These are phyloP conservation scores for Charanyca ferruginea DNA, from an alignment of 2,888 invertebrate species.

Conservation along the genomic window DNA sequence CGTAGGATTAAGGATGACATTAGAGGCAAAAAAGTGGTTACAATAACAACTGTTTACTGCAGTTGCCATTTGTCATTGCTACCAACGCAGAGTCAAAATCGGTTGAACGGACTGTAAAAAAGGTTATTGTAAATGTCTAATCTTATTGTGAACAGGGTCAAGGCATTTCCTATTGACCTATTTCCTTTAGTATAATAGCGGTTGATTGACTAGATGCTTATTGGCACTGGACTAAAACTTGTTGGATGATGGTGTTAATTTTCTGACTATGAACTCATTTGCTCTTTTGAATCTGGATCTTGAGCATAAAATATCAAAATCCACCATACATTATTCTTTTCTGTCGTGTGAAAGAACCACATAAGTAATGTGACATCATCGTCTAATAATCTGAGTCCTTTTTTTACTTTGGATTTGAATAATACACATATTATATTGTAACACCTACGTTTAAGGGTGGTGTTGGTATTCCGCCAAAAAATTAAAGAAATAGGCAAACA, in stretches of 20 bases:
- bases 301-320: constrained; percentile 15
- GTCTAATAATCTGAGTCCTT: constrained; percentile 56
- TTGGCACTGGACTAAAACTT: neutral
- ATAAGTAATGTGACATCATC: constrained; percentile 64
- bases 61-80: too few relatives aligned
- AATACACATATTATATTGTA: too few relatives aligned
- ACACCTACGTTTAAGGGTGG: constrained; percentile 11
- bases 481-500: constrained; percentile 3
- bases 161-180: constrained; percentile 6
- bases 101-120: too few relatives aligned
- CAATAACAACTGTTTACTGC: too few relatives aligned
- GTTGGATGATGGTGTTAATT: neutral
- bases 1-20: too few relatives aligned
- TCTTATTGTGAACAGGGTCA: too few relatives aligned
- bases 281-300: constrained; percentile 5
- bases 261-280: neutral
- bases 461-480: constrained; percentile 4
- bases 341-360: constrained; percentile 3
- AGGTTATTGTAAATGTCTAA: too few relatives aligned
- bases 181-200: constrained; percentile 2
- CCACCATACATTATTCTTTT: constrained; percentile 1
- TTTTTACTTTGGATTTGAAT: constrained; percentile 40
- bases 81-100: too few relatives aligned
- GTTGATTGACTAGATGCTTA: neutral
- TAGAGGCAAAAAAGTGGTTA: too few relatives aligned